These are phyloP conservation scores for Zaprionus capensis DNA, from an alignment of 1,140 invertebrate genomes.

Conservation along the genomic window DNA sequence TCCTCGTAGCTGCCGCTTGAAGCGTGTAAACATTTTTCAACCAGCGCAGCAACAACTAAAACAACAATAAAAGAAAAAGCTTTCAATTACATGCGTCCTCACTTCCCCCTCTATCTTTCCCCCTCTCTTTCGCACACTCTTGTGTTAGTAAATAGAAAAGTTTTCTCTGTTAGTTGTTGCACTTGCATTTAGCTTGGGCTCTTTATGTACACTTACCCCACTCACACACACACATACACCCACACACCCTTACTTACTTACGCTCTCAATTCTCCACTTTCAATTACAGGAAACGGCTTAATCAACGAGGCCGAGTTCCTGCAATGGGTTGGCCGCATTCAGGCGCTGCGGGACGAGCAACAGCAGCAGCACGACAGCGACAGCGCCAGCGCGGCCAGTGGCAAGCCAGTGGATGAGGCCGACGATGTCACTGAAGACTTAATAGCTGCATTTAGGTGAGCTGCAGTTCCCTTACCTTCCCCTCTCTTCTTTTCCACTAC, in stretches of 20 bases:
- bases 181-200: slow-evolving; percentile 22
- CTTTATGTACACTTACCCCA: slow-evolving; percentile 23
- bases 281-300: slow-evolving; percentile 86
- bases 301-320: slow-evolving; percentile 90
- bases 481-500: too few relatives aligned
- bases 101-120: background rate
- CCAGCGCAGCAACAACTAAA: slow-evolving; percentile 42
- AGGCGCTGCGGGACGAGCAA: slow-evolving; percentile 86
- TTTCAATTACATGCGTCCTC: slow-evolving; percentile 44
- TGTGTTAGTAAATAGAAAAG: slow-evolving; percentile 18
- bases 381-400: slow-evolving; percentile 77
- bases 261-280: slow-evolving; percentile 19
- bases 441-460: slow-evolving; percentile 89
- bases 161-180: slow-evolving; percentile 12
- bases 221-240: slow-evolving; percentile 4
- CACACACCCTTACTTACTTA: slow-evolving; percentile 4
- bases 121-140: background rate
- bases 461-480: too few relatives aligned
- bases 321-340: slow-evolving; percentile 89
- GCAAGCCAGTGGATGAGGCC: slow-evolving; percentile 84
- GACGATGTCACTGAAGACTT: slow-evolving; percentile 89
- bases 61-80: slow-evolving; percentile 29
- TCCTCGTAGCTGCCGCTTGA: slow-evolving; percentile 54
- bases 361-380: slow-evolving; percentile 78
- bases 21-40: slow-evolving; percentile 61